phyloP scores from a whole-genome alignment of 2,888 invertebrate genomes.

The Ommatoiulus sabulosus region DNA sequence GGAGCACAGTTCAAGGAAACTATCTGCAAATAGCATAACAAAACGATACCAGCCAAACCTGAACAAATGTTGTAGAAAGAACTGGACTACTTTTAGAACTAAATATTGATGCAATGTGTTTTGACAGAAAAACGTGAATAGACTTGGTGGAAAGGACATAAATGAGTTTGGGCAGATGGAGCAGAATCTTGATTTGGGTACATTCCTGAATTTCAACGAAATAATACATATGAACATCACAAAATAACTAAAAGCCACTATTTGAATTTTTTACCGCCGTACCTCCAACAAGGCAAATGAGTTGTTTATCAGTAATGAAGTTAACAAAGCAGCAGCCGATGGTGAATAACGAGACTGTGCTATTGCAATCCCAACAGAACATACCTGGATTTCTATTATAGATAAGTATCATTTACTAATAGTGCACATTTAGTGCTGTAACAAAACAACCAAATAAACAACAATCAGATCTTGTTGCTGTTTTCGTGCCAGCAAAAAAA shows the following conservation, averaged over 20 bases:
- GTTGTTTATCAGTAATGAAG: not conserved
- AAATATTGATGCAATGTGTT: not conserved
- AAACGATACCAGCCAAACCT: not conserved
- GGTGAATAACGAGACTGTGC: not conserved
- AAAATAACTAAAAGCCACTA: not conserved
- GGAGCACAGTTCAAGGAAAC: no score
- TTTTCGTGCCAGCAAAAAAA: no score
- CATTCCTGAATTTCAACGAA: not conserved
- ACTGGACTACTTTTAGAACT: not conserved
- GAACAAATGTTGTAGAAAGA: not conserved
- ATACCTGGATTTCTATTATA: not conserved
- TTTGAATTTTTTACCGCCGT: not conserved
- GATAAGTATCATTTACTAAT: not conserved
- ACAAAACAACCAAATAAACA: no score
- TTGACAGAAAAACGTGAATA: not conserved
- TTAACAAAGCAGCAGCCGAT: not conserved
- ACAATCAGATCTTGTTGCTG: no score
- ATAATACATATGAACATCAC: not conserved
- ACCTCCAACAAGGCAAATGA: not conserved
- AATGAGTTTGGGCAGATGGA: not conserved
- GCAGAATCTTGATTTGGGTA: not conserved
- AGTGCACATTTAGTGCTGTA: no score
- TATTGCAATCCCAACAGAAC: not conserved
- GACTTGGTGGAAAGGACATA: not conserved
- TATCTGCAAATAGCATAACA: no score